Evolutionary conservation across 2,888 invertebrate species (phyloP), one percentile per base, ranked within the genome.

Genomic region (Oxytorus armatus): DNA sequence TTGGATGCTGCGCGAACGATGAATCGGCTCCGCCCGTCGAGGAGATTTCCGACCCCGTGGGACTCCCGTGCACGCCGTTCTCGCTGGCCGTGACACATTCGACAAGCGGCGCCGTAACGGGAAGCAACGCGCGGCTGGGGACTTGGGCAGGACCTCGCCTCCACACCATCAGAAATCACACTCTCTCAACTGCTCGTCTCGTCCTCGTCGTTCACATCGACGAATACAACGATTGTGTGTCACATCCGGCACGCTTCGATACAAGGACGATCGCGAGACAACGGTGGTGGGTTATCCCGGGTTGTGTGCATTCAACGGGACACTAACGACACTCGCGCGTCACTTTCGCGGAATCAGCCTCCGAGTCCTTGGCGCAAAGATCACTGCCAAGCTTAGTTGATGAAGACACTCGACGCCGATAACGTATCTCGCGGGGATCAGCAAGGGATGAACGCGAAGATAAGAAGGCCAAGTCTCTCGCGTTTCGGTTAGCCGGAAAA

Each of bases 51-150:
- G 85, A 88, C 90, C 92, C 92, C 91, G 88, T 87, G 91, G 91
- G 91, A 91, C 90, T 84, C 84, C 86, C 84, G 86, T 87, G 88
- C 90, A 86, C 86, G 89, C 90, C 88, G 90, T 88, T 88, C 89
- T 88, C 86, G 87, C 89, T 86, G 89, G 88, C 90, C 90, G 90
- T 92, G 91, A 92, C 91, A 92, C 92, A 92, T 91, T 92, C 92
- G 91, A 92, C 92, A 91, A 92, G 91, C 91, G 91, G 90, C 91
- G 90, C 90, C 90, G 92, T 92, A 92, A 92, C 92, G 91, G 90
- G 91, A 91, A 91, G 89, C 90, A 92, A 91, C 91, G 92, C 89
- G 91, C 91, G 90, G 88, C 91, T 91, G 84, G 91, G 91, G 92
- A 91, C 91, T 88, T 90, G 85, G n/a, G 87, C 76, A 81, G 78